phyloP scores from a whole-genome alignment of 2,113 vertebrate species.

The Oreamnos americanus region DNA sequence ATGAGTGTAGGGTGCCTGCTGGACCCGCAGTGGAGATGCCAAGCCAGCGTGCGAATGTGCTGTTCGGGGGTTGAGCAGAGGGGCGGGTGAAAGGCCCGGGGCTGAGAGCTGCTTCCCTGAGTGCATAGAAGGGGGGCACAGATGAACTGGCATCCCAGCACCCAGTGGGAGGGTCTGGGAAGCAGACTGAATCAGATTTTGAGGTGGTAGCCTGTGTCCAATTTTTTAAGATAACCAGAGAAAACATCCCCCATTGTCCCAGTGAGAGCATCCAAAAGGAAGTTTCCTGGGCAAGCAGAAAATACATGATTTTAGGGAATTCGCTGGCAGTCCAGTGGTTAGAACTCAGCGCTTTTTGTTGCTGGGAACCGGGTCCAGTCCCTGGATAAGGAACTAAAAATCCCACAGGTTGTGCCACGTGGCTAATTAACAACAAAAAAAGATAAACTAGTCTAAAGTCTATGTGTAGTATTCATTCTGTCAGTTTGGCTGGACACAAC shows the following conservation, averaged over 20 bases:
- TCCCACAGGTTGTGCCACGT: neutral
- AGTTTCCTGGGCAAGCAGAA: neutral
- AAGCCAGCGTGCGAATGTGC: too few species aligned
- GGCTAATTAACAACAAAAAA: neutral
- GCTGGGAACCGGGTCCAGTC: neutral
- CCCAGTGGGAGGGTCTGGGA: neutral
- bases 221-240: neutral
- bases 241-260: neutral
- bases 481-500: neutral
- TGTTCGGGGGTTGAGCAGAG: fast-evolving
- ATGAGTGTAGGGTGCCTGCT: neutral
- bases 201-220: neutral
- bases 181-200: neutral
- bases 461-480: neutral
- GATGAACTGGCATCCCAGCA: neutral
- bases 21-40: neutral
- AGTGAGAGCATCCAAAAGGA: neutral
- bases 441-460: neutral
- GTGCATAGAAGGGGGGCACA: too few species aligned
- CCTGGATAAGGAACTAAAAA: neutral
- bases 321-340: neutral
- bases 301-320: neutral
- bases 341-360: neutral
- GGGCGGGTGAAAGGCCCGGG: neutral
- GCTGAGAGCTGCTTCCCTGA: neutral